Conservation (phyloP, 2,113 vertebrate genomes). For the Empidonax traillii region DNA sequence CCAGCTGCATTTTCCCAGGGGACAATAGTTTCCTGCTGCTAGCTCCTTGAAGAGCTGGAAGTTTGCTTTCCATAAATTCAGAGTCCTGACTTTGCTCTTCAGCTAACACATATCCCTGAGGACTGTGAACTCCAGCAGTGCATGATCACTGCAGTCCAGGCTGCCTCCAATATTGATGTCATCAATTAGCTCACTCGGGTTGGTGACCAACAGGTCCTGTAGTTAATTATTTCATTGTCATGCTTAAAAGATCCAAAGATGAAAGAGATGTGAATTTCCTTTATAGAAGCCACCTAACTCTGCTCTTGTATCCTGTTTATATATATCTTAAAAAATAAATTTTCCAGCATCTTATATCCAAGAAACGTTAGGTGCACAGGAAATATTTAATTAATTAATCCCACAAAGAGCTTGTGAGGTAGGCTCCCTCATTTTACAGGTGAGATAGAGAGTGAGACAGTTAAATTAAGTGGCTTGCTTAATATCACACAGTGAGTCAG, state of each 20-base stretch:
- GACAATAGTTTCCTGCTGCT: too few relatives aligned
- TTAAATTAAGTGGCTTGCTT: constrained; percentile 24
- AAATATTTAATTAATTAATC: constrained; percentile 41
- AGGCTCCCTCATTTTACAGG: constrained; percentile 33
- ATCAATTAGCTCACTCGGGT: background rate
- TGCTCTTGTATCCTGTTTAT: background rate
- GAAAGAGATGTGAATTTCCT: background rate
- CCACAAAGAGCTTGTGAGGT: constrained; percentile 19
- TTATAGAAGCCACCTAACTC: background rate
- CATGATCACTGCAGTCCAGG: background rate
- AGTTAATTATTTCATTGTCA: constrained; percentile 7
- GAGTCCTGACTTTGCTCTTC: background rate
- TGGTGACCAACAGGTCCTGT: background rate
- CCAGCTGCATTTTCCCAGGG: background rate
- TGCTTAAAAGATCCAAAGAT: background rate
- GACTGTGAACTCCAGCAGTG: background rate
- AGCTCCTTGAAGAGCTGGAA: background rate
- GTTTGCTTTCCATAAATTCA: background rate
- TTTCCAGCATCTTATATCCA: background rate
- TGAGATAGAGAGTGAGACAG: constrained; percentile 13
- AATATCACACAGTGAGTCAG: constrained; percentile 52
- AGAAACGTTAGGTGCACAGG: background rate
- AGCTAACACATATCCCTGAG: background rate
- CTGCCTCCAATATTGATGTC: background rate
- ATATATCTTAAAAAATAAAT: background rate